A percentile compares a stretch with the other conserved stretches of the same genome.
These are phyloP conservation scores for Pavo muticus DNA, from an alignment of 2,113 vertebrate species.

Conservation along the genomic window DNA sequence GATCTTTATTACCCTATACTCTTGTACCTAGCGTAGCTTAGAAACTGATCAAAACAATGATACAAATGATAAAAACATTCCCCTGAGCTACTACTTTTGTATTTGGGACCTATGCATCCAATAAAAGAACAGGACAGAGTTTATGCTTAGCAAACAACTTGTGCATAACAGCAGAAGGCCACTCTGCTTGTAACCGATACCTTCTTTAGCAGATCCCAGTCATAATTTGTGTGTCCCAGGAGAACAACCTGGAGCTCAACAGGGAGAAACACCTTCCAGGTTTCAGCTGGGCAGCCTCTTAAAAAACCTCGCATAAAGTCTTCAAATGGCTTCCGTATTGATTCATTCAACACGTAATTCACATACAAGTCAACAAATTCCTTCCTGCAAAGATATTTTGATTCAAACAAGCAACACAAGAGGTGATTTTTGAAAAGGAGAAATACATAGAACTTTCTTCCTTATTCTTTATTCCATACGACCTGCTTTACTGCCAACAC, in stretches of 20 bases:
- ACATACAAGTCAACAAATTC: conserved; percentile 77
- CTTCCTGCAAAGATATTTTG: conserved; percentile 55
- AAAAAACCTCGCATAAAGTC: conserved; percentile 73
- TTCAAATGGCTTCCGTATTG: conserved; percentile 58
- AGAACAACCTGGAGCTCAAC: conserved; percentile 65
- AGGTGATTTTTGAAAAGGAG: not conserved
- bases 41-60: not conserved
- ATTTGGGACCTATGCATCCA: not conserved
- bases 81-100: not conserved
- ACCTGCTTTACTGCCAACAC: not conserved
- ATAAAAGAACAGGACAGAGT: not conserved
- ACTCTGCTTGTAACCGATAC: not conserved
- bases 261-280: conserved; percentile 71
- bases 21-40: not conserved
- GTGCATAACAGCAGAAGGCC: not conserved
- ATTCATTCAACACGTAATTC: conserved; percentile 69
- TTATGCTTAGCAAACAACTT: not conserved
- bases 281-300: conserved; percentile 55
- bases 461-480: not conserved
- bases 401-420: not conserved
- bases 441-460: not conserved
- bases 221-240: conserved; percentile 28
- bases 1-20: not conserved
- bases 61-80: not conserved
- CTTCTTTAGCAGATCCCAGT: conserved; percentile 73